A percentile compares a stretch with the other conserved stretches of the same genome.
Conservation (phyloP, 1,140 invertebrate species). For the Papilio dardanus region DNA sequence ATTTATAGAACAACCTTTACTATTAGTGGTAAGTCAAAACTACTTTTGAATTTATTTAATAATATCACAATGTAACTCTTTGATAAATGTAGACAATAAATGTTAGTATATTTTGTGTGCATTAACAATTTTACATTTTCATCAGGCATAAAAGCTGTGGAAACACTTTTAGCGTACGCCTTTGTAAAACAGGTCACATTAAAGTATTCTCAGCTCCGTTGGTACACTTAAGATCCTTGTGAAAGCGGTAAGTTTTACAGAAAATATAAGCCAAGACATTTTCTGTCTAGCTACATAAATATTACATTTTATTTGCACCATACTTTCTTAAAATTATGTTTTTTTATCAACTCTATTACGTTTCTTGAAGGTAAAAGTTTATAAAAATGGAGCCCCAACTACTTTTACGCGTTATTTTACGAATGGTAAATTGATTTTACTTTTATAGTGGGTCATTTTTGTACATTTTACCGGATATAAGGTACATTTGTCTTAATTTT, state of each 20-base stretch:
- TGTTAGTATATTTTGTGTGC: background rate
- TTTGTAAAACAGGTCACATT: constrained; percentile 13
- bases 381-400: background rate
- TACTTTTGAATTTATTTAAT: too few species aligned
- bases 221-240: constrained; percentile 10
- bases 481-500: too few species aligned
- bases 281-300: background rate
- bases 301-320: background rate
- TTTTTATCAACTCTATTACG: background rate
- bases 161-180: constrained; percentile 11
- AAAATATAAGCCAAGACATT: constrained; percentile 14
- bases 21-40: background rate
- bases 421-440: background rate
- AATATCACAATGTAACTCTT: too few species aligned
- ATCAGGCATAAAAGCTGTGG: background rate
- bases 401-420: background rate
- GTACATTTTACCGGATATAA: background rate
- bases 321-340: background rate
- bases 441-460: background rate
- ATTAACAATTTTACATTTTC: constrained; percentile 4
- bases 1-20: background rate
- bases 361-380: background rate
- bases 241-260: constrained; percentile 10
- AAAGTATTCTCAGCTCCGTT: constrained; percentile 8
- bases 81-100: background rate